Percentiles rank a stretch among this genome's conserved stretches.
Conservation (phyloP, 2,888 invertebrate species). For the Drosophila affinis region DNA sequence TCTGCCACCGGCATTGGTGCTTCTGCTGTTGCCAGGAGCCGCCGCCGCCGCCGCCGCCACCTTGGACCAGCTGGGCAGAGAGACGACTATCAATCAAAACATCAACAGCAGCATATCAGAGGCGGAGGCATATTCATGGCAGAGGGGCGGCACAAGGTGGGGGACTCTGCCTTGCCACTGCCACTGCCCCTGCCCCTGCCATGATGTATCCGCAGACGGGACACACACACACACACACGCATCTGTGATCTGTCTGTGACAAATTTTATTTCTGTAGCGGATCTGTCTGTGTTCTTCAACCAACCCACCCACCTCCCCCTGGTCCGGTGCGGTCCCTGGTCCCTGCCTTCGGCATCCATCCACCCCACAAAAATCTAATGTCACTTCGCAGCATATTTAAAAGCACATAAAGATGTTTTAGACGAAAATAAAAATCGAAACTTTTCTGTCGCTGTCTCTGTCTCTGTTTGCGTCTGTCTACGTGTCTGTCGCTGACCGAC, state of each 20-base stretch:
- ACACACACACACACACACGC: slow-evolving; percentile 10
- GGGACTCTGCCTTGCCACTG: neutral
- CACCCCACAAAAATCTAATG: slow-evolving; percentile 69
- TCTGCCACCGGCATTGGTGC: slow-evolving; percentile 21
- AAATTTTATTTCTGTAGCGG: slow-evolving; percentile 77
- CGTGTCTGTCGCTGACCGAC: slow-evolving; percentile 31
- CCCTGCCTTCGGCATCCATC: slow-evolving; percentile 14
- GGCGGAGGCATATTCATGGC: slow-evolving; percentile 4
- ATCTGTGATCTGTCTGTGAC: slow-evolving; percentile 74
- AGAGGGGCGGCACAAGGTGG: slow-evolving; percentile 7
- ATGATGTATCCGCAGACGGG: slow-evolving; percentile 41
- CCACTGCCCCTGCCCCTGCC: neutral
- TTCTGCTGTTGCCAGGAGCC: slow-evolving; percentile 48
- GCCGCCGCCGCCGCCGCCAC: slow-evolving; percentile 20
- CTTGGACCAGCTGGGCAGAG: slow-evolving; percentile 32
- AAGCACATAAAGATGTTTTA: slow-evolving; percentile 79
- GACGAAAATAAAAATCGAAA: slow-evolving; percentile 70
- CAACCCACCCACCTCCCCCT: neutral
- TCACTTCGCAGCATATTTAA: slow-evolving; percentile 79
- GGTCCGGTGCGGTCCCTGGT: neutral
- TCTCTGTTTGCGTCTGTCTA: neutral
- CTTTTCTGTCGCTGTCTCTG: slow-evolving; percentile 33
- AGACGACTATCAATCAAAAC: slow-evolving; percentile 72
- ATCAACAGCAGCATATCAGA: slow-evolving; percentile 56
- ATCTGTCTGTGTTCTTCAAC: slow-evolving; percentile 67